phyloP scores from a whole-genome alignment of 1,140 invertebrate species.

The Drosophila seguyi region DNA sequence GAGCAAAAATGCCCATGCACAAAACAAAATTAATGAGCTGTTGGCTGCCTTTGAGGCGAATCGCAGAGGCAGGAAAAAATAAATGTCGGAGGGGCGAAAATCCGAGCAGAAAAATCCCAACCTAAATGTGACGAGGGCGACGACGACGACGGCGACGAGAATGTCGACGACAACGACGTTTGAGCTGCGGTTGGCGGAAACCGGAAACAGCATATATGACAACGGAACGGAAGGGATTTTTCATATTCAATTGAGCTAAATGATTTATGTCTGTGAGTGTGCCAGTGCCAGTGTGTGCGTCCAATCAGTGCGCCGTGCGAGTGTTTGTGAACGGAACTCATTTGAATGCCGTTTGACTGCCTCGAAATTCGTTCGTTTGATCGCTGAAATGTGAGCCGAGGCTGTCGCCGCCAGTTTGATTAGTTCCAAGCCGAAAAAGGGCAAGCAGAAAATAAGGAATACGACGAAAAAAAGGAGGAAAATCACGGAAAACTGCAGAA shows the following conservation, averaged over 20 bases:
- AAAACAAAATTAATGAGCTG: conserved; percentile 78
- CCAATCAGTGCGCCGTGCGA: conserved; percentile 57
- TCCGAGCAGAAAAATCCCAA: conserved; percentile 25
- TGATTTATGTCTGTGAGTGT: conserved; percentile 63
- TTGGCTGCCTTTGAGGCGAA: conserved; percentile 64
- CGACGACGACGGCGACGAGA: conserved; percentile 27
- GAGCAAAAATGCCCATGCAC: conserved; percentile 44
- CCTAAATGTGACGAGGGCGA: conserved; percentile 37
- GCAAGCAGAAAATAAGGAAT: background rate
- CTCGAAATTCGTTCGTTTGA: conserved; percentile 64
- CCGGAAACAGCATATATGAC: conserved; percentile 85
- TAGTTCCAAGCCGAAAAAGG: conserved; percentile 21
- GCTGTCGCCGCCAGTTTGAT: conserved; percentile 35
- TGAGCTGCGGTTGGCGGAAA: conserved; percentile 76
- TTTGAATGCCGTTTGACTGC: conserved; percentile 77
- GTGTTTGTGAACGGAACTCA: conserved; percentile 76
- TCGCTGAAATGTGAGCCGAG: conserved; percentile 52
- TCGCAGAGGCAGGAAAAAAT: conserved; percentile 28
- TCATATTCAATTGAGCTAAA: conserved; percentile 82
- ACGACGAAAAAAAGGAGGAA: background rate
- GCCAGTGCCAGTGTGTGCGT: conserved; percentile 22
- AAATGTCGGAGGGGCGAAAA: conserved; percentile 17
- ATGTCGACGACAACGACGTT: conserved; percentile 38
- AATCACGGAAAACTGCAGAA: conserved; percentile 26
- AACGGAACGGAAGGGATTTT: conserved; percentile 83